Evolutionary conservation across 2,113 vertebrate genomes (phyloP).

Genomic region (Aegithalos caudatus): DNA sequence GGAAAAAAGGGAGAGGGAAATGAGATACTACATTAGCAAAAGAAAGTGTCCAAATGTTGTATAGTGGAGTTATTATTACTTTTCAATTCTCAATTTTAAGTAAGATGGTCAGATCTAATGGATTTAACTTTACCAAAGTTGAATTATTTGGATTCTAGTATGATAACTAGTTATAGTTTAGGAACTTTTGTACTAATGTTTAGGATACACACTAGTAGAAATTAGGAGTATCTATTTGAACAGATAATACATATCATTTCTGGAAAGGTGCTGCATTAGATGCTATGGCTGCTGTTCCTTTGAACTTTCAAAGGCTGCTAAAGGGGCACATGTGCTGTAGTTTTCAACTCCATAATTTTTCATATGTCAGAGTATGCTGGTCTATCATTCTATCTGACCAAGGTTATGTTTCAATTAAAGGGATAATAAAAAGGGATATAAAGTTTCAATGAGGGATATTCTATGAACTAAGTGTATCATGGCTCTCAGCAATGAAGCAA

Average conservation of each 20-base stretch:
- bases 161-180: not conserved
- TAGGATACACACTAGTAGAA: not conserved
- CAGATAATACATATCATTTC: not conserved
- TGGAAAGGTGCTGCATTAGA: not conserved
- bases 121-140: not conserved
- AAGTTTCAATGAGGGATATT: not conserved
- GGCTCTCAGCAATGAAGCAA: not conserved
- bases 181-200: not conserved
- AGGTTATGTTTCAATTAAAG: not conserved
- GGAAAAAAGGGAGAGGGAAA: not conserved
- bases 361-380: not conserved
- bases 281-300: not conserved
- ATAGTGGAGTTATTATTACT: not conserved
- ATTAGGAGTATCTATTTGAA: not conserved
- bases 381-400: not conserved
- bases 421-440: too few species aligned
- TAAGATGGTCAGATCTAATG: not conserved
- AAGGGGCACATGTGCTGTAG: not conserved
- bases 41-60: not conserved
- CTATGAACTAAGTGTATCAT: not conserved
- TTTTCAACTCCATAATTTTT: not conserved
- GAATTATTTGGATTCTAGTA: not conserved
- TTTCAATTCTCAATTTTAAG: not conserved
- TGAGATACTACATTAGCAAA: constrained; percentile 5
- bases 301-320: not conserved